Evolutionary conservation across 2,113 vertebrate genomes (phyloP).

Genomic region (Setophaga kirtlandii): DNA sequence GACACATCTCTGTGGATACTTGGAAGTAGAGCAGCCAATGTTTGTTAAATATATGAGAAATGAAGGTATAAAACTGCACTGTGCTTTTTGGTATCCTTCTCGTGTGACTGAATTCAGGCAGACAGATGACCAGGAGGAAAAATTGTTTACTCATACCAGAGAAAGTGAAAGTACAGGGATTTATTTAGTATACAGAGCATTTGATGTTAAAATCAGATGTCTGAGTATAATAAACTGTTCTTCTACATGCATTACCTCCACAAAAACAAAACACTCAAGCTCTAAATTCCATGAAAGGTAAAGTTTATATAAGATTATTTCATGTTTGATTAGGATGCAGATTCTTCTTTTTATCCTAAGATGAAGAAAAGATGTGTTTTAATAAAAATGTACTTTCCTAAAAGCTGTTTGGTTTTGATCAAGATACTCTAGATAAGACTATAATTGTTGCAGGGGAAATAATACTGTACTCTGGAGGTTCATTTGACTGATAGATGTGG

Average conservation of each 20-base stretch:
- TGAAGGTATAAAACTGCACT: conserved; percentile 1
- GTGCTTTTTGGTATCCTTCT: background rate
- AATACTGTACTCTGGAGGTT: background rate
- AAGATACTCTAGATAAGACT: background rate
- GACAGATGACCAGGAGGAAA: background rate
- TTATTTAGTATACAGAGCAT: background rate
- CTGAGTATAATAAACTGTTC: conserved; percentile 9
- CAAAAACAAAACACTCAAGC: background rate
- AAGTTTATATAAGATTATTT: background rate
- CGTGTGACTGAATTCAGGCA: background rate
- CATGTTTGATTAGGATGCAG: background rate
- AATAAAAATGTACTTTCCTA: background rate
- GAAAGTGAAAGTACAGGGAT: background rate
- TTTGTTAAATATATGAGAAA: conserved; percentile 35
- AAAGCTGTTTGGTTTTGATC: background rate
- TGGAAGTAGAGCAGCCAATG: background rate
- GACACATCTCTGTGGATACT: background rate
- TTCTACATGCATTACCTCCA: background rate
- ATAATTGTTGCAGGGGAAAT: background rate
- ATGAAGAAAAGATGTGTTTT: background rate
- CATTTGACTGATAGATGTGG: background rate
- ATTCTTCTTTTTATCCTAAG: background rate
- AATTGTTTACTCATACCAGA: background rate
- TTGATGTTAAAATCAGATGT: background rate
- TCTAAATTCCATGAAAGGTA: background rate